These are phyloP conservation scores for Montipora foliosa DNA, from an alignment of 64 coral and sea anemone species.

Conservation along the genomic window DNA sequence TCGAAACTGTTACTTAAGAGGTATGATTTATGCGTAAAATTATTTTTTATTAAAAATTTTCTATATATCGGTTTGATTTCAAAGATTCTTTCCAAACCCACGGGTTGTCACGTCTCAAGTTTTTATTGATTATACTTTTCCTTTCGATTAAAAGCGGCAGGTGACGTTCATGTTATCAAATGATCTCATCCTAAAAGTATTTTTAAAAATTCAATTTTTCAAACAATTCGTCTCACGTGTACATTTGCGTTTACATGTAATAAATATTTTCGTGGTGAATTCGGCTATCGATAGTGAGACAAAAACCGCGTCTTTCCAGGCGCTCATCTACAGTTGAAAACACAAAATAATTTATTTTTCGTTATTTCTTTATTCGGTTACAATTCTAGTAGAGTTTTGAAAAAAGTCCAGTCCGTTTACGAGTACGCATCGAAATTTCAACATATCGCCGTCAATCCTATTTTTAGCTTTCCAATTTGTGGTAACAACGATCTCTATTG, in stretches of 20 bases:
- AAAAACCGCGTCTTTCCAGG: neutral
- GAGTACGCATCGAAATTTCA: too few relatives aligned
- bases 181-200: slow-evolving; percentile 38
- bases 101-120: neutral
- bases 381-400: too few relatives aligned
- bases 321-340: neutral
- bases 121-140: neutral
- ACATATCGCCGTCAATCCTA: slow-evolving; percentile 26
- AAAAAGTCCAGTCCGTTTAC: too few relatives aligned
- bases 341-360: neutral
- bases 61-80: too few relatives aligned
- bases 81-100: neutral
- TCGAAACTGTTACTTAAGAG: too few relatives aligned
- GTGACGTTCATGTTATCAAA: neutral
- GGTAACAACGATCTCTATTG: neutral
- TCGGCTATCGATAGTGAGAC: neutral
- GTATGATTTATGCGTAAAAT: too few relatives aligned
- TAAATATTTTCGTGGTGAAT: slow-evolving; percentile 35
- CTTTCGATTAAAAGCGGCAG: neutral
- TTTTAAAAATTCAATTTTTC: neutral
- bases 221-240: neutral
- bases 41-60: too few relatives aligned
- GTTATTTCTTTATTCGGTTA: neutral
- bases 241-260: neutral
- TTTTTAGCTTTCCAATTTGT: neutral